phyloP scores from a whole-genome alignment of 2,797 vertebrate species.

The Bradypus variegatus region DNA sequence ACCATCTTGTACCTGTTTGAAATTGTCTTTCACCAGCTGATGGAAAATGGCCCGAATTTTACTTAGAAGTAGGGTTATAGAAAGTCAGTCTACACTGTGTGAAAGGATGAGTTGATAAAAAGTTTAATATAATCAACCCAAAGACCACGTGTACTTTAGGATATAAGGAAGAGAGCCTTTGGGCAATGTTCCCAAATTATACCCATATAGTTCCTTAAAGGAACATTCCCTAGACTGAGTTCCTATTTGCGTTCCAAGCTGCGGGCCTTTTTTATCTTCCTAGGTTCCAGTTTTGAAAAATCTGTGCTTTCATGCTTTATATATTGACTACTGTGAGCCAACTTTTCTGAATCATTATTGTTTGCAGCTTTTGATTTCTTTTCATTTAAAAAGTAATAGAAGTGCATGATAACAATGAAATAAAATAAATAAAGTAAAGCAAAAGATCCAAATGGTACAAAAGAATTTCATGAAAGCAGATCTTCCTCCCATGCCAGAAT shows the following conservation, averaged over 20 bases:
- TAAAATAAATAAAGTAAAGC: not conserved
- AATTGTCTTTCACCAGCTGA: not conserved
- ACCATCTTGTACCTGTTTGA: not conserved
- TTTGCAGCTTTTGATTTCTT: constrained; percentile 8
- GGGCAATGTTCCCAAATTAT: not conserved
- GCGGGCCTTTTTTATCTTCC: not conserved
- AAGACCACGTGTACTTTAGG: not conserved
- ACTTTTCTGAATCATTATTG: not conserved
- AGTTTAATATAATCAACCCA: not conserved
- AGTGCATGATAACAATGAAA: not conserved
- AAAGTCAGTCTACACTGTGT: not conserved
- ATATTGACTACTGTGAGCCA: not conserved
- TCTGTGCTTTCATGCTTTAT: not conserved
- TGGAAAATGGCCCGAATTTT: not conserved
- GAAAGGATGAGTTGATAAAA: not conserved
- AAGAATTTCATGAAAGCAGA: not conserved
- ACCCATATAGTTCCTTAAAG: not conserved
- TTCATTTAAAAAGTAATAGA: not conserved
- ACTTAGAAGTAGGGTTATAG: not conserved
- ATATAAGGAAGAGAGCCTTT: not conserved
- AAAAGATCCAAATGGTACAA: not conserved
- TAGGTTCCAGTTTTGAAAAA: not conserved
- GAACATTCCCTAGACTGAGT: not conserved
- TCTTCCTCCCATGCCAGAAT: not conserved
- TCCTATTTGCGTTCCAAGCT: not conserved